Base-by-base conservation (phyloP, 2,888 invertebrate species). In the Pristionchus entomophagus region DNA sequence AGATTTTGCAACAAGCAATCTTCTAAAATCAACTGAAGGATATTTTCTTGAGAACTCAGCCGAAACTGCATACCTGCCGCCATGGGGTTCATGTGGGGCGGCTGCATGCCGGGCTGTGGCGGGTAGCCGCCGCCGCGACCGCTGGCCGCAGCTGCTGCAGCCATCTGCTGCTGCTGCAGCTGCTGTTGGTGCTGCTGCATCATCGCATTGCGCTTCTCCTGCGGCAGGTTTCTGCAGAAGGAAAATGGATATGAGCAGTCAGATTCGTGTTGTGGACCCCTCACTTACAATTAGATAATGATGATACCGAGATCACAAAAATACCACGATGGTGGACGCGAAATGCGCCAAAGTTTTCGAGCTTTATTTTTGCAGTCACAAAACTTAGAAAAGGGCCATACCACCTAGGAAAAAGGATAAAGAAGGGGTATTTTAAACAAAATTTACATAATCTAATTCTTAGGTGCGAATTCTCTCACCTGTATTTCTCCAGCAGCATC, bases 81-180 rank as follows among this genome's bases (percentile, higher is more conserved):
- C 51, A 80, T 51, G n/a, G 51, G 41, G 29, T 22, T 17, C 77
- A 77, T 77, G 45, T 77, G 45, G 35, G 65, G 49, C 77, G 45
- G 77, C 45, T 49, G 51, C 51, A 29, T 51, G 29, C 51, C 78
- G 51, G 78, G 51, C n/a, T n/a, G n/a, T n/a, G n/a, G n/a, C 8
- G 78, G 78, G 35, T 80, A 80, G 19, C 26, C 32, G 6, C 41
- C 41, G 19, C 78, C 29, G 32, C 32, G 29, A 29, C 29, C 65
- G 12, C 65, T 10, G 26, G 78, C 77, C 17, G 29, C 51, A 22
- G 51, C 78, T 14, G 41, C 49, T 22, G 51, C 51, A 14, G 45
- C 17, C 78, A 51, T 77, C 77, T 77, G 77, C 26, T 17, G 22
- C 45, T 77, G 41, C 17, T 49, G 77, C 17, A 6, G 26, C 38